Base-by-base conservation (phyloP, 2,113 vertebrate genomes). In the Oceanites oceanicus region DNA sequence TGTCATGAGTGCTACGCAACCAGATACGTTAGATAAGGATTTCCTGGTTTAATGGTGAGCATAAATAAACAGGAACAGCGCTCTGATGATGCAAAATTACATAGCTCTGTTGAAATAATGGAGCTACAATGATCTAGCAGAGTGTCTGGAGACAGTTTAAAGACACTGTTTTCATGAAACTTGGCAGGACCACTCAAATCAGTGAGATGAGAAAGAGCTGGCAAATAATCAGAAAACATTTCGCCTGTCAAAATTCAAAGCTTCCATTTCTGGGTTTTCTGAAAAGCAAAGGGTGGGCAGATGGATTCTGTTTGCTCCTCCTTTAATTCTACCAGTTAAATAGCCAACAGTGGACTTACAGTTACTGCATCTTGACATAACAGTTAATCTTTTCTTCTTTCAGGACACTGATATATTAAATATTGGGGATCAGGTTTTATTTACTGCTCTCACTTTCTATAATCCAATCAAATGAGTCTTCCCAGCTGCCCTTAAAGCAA, bases 361-460 rank as follows among this genome's bases (percentile, higher is more conserved):
- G 61, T 87, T 91, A 86, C 65, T 0, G 0, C 61, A 65, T 72
- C 65, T 56, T 87, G 79, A 80, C 53, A n/a, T 53, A 72, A 68
- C 73, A 91, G 70, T 92, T 95, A 78, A 89, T 96, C 36, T 92
- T 85, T 81, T 62, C 70, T 87, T 94, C 49, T 68, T 91, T 89
- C 59, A 16, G 61, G 61, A 84, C 75, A 68, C 44, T 79, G 79
- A 59, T 84, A 63, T 56, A 91, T 91, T 92, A 94, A 93, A 95
- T 96, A 95, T 91, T 91, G 49, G 47, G 72, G 65, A 91, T 81
- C 68, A 65, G 59, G 75, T 76, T 96, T 93, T 94, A 95, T 92
- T 96, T 82, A 94, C 66, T 89, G 59, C 67, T 96, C 74, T 96
- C 61, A 65, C 70, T 94, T 94, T 44, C 78, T 91, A 36, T 90